These are phyloP conservation scores for Scaptomyza caliginosa DNA, from an alignment of 2,888 invertebrate genomes.

Conservation along the genomic window DNA sequence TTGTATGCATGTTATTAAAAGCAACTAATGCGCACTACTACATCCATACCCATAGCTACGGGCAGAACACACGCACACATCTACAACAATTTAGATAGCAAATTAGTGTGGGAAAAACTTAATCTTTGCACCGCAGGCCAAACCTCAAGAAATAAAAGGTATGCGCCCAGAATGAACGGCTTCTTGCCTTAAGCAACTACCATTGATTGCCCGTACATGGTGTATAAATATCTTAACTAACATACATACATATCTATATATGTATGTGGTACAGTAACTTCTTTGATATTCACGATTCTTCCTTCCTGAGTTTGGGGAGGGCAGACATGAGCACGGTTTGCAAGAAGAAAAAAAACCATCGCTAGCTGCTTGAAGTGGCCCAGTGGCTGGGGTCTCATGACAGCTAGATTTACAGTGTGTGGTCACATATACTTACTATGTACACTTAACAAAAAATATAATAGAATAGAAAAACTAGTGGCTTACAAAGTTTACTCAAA, in stretches of 20 bases:
- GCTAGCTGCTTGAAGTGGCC: slow-evolving; percentile 53
- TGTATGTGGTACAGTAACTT: slow-evolving; percentile 37
- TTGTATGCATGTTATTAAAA: slow-evolving; percentile 62
- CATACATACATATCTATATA: neutral
- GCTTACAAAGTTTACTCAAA: neutral
- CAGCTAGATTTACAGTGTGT: slow-evolving; percentile 76
- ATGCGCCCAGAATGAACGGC: slow-evolving; percentile 50
- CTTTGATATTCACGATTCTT: slow-evolving; percentile 40
- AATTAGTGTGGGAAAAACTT: slow-evolving; percentile 76
- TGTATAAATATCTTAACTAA: neutral
- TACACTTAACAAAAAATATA: slow-evolving; percentile 35
- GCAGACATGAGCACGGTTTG: slow-evolving; percentile 17
- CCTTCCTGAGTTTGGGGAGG: neutral
- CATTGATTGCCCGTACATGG: slow-evolving; percentile 61
- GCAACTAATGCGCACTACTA: slow-evolving; percentile 40
- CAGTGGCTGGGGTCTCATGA: slow-evolving; percentile 65
- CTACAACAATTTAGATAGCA: slow-evolving; percentile 56
- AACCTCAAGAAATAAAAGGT: slow-evolving; percentile 51
- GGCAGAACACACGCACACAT: slow-evolving; percentile 24
- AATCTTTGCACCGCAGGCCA: slow-evolving; percentile 56
- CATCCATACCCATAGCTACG: neutral
- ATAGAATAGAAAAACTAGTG: neutral
- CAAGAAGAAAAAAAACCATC: slow-evolving; percentile 6
- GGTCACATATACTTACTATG: slow-evolving; percentile 45
- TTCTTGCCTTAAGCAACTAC: slow-evolving; percentile 57